A percentile compares a stretch with the other conserved stretches of the same genome.
Conservation (phyloP, 1,140 invertebrate genomes). For the Dinothrombium tinctorium region DNA sequence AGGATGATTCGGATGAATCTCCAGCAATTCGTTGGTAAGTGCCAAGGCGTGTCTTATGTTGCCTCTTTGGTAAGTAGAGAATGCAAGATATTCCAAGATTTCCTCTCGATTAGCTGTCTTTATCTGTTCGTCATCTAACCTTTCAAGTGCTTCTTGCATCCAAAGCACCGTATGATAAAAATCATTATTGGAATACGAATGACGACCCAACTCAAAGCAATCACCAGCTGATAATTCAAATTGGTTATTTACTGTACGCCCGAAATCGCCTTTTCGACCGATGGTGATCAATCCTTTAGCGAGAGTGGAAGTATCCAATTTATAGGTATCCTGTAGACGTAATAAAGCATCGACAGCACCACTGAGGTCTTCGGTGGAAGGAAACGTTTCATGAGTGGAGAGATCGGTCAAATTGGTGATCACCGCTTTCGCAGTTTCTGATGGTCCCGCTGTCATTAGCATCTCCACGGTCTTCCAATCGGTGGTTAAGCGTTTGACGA, state of each 20-base stretch:
- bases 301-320: constrained; percentile 63
- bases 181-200: constrained; percentile 81
- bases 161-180: constrained; percentile 78
- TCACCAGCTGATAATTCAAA: constrained; percentile 45
- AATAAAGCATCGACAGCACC: constrained; percentile 82
- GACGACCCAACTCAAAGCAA: constrained; percentile 82
- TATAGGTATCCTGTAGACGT: constrained; percentile 89
- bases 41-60: constrained; percentile 61
- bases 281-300: constrained; percentile 49
- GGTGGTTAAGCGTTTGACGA: constrained; percentile 77
- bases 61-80: constrained; percentile 65
- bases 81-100: constrained; percentile 85
- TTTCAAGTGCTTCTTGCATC: constrained; percentile 72
- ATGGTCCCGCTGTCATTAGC: background rate
- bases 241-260: background rate
- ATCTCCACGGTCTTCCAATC: constrained; percentile 38
- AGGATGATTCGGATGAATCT: constrained; percentile 43
- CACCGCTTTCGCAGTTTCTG: background rate
- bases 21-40: constrained; percentile 49
- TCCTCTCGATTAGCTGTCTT: constrained; percentile 40
- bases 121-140: constrained; percentile 31
- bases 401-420: background rate
- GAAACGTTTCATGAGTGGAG: constrained; percentile 17
- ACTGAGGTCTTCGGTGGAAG: constrained; percentile 37
- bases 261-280: background rate